phyloP scores from a whole-genome alignment of 64 coral and sea anemone genomes.

The Platygyra sinensis region DNA sequence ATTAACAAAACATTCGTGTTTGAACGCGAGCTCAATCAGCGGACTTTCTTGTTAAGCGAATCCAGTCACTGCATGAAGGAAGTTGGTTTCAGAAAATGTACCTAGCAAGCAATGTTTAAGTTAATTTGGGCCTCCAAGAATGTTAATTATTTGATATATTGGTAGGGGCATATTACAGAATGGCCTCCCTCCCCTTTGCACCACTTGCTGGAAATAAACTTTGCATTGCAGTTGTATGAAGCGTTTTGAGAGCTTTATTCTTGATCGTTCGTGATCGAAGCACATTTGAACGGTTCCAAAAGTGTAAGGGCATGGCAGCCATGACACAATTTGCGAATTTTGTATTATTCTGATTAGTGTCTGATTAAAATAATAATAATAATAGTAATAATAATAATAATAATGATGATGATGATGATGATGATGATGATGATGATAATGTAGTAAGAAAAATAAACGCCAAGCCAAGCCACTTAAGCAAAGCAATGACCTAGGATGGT shows the following conservation, averaged over 20 bases:
- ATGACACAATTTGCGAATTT: not conserved
- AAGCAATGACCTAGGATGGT: no score
- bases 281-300: not conserved
- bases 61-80: conserved; percentile 8
- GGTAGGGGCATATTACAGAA: no score
- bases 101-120: conserved; percentile 7
- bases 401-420: no score
- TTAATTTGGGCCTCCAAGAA: not conserved
- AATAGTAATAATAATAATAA: no score
- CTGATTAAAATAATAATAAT: conserved; percentile 15
- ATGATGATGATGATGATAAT: no score
- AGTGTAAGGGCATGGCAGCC: conserved; percentile 11
- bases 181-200: no score
- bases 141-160: not conserved
- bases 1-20: conserved; percentile 12
- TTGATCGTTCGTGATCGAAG: conserved; percentile 16
- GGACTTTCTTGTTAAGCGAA: not conserved
- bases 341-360: not conserved
- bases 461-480: no score
- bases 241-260: no score
- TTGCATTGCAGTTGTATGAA: no score
- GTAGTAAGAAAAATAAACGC: no score
- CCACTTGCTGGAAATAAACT: no score
- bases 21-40: not conserved
- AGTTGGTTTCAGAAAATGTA: conserved; percentile 1